Evolutionary conservation across 2,797 vertebrate genomes (phyloP).

Genomic region (Petrocephalus sullivani): DNA sequence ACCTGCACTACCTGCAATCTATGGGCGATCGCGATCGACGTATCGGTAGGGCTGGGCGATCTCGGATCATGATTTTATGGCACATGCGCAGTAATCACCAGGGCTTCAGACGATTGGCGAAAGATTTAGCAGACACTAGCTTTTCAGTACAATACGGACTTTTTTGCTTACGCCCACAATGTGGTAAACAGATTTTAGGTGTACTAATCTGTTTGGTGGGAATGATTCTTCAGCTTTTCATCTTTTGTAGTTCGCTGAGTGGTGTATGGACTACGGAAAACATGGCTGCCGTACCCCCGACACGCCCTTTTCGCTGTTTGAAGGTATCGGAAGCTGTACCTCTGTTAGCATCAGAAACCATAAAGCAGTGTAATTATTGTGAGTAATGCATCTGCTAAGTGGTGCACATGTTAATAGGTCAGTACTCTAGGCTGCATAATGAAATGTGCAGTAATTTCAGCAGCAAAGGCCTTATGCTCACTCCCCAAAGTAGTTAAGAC

Average conservation of each 20-base stretch:
- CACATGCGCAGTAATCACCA: too few relatives aligned
- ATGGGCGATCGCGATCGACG: too few relatives aligned
- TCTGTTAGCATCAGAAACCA: background rate
- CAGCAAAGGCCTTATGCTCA: background rate
- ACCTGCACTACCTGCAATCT: too few relatives aligned
- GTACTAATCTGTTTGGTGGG: too few relatives aligned
- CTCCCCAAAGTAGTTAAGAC: background rate
- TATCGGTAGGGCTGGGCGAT: too few relatives aligned
- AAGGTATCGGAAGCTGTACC: constrained; percentile 68
- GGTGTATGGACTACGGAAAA: constrained; percentile 91
- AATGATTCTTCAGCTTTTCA: background rate
- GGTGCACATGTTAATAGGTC: background rate
- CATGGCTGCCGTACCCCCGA: constrained; percentile 91
- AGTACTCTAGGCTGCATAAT: background rate
- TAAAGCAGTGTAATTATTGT: background rate
- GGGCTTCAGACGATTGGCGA: too few relatives aligned
- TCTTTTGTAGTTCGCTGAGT: constrained; percentile 83
- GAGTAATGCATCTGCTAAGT: background rate
- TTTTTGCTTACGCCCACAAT: too few relatives aligned
- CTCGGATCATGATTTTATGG: too few relatives aligned
- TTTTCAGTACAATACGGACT: too few relatives aligned
- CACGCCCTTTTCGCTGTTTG: constrained; percentile 92
- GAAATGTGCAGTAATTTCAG: background rate
- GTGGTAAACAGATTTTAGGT: too few relatives aligned
- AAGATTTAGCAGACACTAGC: too few relatives aligned